Conservation (phyloP, 2,797 vertebrate species). For the Hemibagrus guttatus region DNA sequence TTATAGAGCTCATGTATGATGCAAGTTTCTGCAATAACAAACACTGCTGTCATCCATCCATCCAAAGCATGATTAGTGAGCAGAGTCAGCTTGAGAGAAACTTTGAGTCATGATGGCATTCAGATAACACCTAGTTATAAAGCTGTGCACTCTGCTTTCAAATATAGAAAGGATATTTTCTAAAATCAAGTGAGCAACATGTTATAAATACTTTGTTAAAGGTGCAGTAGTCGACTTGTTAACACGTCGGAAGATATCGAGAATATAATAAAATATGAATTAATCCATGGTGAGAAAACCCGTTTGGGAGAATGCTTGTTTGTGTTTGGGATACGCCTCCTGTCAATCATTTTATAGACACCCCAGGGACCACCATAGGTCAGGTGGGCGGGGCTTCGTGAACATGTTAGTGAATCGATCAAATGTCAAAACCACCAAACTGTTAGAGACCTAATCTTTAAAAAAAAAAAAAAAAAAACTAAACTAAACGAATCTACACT, state of each 20-base stretch:
- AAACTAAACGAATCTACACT: background rate
- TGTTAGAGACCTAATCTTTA: background rate
- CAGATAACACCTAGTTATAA: background rate
- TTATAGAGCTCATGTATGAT: constrained; percentile 40
- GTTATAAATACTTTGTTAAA: background rate
- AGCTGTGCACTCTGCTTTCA: background rate
- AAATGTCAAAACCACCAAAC: background rate
- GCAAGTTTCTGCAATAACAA: constrained; percentile 51
- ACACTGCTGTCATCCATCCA: constrained; percentile 11
- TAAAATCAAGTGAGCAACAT: background rate
- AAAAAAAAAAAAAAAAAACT: background rate
- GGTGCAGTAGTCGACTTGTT: background rate
- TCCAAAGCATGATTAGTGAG: constrained; percentile 27
- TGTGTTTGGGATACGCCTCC: background rate
- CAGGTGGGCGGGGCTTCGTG: background rate
- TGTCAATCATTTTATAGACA: background rate
- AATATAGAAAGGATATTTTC: background rate
- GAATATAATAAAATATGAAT: background rate
- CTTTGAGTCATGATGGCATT: constrained; percentile 18
- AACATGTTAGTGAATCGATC: background rate
- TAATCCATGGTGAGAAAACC: background rate
- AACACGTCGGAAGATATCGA: background rate
- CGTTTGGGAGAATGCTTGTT: background rate
- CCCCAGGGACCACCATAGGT: background rate
- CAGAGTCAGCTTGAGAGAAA: constrained; percentile 14